These are phyloP conservation scores for Notolabrus celidotus DNA, from an alignment of 2,797 vertebrate genomes.

Conservation along the genomic window DNA sequence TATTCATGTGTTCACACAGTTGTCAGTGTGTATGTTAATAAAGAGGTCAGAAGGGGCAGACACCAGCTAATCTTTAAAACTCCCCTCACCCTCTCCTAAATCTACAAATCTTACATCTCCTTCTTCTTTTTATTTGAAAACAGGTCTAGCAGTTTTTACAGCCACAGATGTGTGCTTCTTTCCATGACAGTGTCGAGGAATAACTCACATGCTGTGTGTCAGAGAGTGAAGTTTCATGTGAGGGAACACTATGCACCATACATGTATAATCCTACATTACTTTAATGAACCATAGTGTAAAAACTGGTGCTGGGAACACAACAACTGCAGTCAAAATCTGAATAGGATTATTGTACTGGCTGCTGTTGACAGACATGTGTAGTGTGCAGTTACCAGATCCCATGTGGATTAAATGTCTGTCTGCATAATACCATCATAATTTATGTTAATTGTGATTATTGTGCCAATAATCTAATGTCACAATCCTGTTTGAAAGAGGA, in stretches of 20 bases:
- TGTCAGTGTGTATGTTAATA: slow-evolving; percentile 43
- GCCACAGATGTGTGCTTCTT: background rate
- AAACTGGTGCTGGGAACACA: slow-evolving; percentile 58
- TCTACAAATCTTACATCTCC: background rate
- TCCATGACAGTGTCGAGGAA: too few species aligned
- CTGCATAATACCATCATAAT: slow-evolving; percentile 62
- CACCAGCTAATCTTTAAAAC: slow-evolving; percentile 4
- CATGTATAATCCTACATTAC: slow-evolving; percentile 26
- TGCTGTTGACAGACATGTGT: slow-evolving; percentile 62
- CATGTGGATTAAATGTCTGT: slow-evolving; percentile 68
- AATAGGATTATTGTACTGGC: slow-evolving; percentile 63
- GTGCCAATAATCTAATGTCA: slow-evolving; percentile 71
- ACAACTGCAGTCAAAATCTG: slow-evolving; percentile 40
- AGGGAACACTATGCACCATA: slow-evolving; percentile 20
- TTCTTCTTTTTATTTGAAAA: background rate
- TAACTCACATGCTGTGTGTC: background rate
- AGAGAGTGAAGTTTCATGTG: slow-evolving; percentile 4
- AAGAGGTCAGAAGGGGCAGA: background rate
- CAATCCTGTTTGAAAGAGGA: slow-evolving; percentile 52
- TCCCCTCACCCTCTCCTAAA: background rate
- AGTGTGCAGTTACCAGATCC: slow-evolving; percentile 59
- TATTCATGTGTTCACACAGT: slow-evolving; percentile 54
- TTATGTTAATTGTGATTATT: slow-evolving; percentile 76
- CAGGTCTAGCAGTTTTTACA: background rate
- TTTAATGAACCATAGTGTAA: slow-evolving; percentile 27